Evolutionary conservation across 2,113 vertebrate species (phyloP), one percentile per base, ranked within the genome.

Genomic region (Gavialis gangeticus): DNA sequence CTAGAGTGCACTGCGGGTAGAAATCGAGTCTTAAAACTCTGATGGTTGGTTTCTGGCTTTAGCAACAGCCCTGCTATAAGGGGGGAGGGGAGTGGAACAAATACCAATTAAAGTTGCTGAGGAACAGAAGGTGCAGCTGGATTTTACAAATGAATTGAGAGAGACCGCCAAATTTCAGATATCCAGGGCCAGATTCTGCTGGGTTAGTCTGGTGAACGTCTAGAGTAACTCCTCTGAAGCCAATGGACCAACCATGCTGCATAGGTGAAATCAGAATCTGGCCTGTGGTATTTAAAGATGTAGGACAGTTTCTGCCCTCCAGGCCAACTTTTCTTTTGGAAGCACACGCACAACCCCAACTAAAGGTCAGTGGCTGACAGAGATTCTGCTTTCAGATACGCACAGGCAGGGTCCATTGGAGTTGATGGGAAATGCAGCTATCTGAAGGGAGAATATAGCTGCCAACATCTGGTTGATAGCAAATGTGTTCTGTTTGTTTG

Each of bases 321-420:
- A 73, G 34, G 69, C n/a, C 1, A 0, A 17, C 12, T 54, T 3
- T 0, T 0, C 34, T 64, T 75, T 5, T 11, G 1, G 79, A 55
- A 66, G 87, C 14, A 1, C 34, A 3, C 0, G 0, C 75, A 7
- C 89, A 59, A 25, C 22, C 22, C 34, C 34, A 73, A 17, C 69
- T 46, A 73, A 73, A 73, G 24, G 34, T 73, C 34, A 73, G 10
- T 25, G 22, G 46, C 46, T 46, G 46, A 46, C 46, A 46, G 46
- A 46, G 56, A 62, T 1, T 13, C 89, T 91, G 46, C 54, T 56
- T 54, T 28, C 75, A 18, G 12, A 76, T 55, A 25, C 28, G 55
- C 27, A 19, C 55, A 7, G 17, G 75, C 27, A 18, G 11, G 9
- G n/a, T 22, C 34, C 30, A 6, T 34, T 73, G 34, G 28, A 10